Evolutionary conservation across 2,113 vertebrate species (phyloP), one percentile per base, ranked within the genome.

Genomic region (Nycticebus coucang): DNA sequence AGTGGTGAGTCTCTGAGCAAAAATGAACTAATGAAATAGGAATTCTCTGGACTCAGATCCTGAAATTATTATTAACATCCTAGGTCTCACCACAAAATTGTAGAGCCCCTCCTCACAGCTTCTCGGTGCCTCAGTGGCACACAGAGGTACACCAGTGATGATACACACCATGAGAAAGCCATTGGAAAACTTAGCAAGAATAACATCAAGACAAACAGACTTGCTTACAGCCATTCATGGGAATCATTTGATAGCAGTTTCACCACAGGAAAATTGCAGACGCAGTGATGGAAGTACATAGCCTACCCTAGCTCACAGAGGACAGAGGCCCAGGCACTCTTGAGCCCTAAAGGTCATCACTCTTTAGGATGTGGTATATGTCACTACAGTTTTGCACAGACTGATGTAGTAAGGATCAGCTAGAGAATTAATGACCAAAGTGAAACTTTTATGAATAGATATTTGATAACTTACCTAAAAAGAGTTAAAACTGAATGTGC

Each of bases 21-120:
- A 93, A 94, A 71, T 35, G 69, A 93, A 74, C 50, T 95, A 62
- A 72, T 33, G 79, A 91, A 91, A 91, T 77, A 87, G 35, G 80
- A 45, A 89, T 89, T 91, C 86, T 80, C 93, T 89, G 59, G 53
- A 57, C 55, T 82, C 90, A 57, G n/a, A 77, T 60, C 55, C 74
- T 89, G 82, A 62, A 93, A 50, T 59, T 79, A 50, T 59, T 79
- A 22, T 13, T 45, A 14, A 59, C 64, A 66, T 72, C 75, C n/a
- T 53, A n/a, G 60, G 75, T 55, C 74, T 95, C 62, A 9, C 55
- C 33, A n/a, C 22, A 30, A 1, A 92, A 18, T 79, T 21, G 12
- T 2, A 55, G 24, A 66, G n/a, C 77, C 60, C 75, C 69, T 87
- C 69, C 50, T n/a, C 4, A 2, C 15, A 12, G 69, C 77, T 26